Percentiles rank a stretch among this genome's conserved stretches.
Evolutionary conservation across 2,797 vertebrate genomes (phyloP).

Genomic region (Chelon labrosus): DNA sequence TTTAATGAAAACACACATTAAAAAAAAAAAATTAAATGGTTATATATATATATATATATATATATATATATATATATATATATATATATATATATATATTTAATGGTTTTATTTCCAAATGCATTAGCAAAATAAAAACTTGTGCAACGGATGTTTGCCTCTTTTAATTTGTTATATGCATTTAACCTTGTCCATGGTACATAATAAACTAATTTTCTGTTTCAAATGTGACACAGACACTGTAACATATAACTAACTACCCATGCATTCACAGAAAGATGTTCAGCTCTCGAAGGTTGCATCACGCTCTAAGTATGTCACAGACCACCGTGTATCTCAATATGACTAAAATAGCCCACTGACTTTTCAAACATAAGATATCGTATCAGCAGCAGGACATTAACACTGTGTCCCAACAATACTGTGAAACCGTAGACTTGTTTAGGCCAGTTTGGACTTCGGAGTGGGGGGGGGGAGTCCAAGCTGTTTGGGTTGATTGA

Average conservation of each 20-base stretch:
- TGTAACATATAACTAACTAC: neutral
- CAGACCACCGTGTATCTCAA: conserved; percentile 41
- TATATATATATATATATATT: too few species aligned
- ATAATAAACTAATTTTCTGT: neutral
- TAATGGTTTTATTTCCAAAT: conserved; percentile 10
- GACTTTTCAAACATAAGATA: conserved; percentile 74
- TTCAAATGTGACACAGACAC: conserved; percentile 12
- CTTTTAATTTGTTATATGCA: neutral
- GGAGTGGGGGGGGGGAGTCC: conserved; percentile 29
- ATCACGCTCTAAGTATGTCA: neutral
- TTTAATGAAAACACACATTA: too few species aligned
- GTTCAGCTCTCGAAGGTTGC: neutral
- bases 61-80: too few species aligned
- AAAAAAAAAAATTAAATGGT: neutral
- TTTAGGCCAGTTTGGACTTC: conserved; percentile 23
- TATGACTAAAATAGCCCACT: conserved; percentile 31
- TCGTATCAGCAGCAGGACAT: conserved; percentile 86
- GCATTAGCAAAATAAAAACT: conserved; percentile 7
- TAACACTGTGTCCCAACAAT: conserved; percentile 81
- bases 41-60: too few species aligned
- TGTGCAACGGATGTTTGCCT: neutral
- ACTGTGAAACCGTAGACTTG: conserved; percentile 73
- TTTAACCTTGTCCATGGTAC: conserved; percentile 9
- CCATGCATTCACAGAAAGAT: neutral
- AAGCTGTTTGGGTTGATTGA: conserved; percentile 85